Percentiles rank a stretch among this genome's conserved stretches.
phyloP scores from a whole-genome alignment of 2,797 vertebrate species.

The Selene dorsalis region DNA sequence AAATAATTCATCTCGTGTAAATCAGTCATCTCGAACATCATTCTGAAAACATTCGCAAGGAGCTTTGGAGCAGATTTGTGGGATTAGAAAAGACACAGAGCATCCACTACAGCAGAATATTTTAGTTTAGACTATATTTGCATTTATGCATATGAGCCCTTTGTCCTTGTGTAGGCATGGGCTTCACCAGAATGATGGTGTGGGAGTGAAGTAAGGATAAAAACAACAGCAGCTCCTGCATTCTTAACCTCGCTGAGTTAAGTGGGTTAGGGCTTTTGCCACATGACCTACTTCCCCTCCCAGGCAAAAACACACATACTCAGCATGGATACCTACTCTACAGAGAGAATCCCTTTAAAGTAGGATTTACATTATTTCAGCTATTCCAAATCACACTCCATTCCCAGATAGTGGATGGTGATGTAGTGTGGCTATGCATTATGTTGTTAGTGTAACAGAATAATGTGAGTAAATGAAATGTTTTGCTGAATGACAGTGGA shows the following conservation, averaged over 20 bases:
- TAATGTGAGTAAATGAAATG: neutral
- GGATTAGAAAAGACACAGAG: neutral
- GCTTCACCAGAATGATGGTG: constrained; percentile 6
- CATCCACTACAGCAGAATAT: neutral
- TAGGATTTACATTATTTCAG: constrained; percentile 53
- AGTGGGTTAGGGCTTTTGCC: constrained; percentile 76
- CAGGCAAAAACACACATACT: constrained; percentile 55
- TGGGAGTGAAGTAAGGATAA: constrained; percentile 55
- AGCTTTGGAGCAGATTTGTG: neutral
- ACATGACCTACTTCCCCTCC: constrained; percentile 72
- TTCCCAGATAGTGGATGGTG: constrained; percentile 17
- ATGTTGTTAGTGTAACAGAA: constrained; percentile 5
- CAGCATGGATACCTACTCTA: constrained; percentile 51
- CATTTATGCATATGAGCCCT: neutral
- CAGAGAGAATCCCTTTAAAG: constrained; percentile 62
- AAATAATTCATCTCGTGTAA: neutral
- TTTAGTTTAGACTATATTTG: neutral
- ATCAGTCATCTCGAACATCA: neutral
- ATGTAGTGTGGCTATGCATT: neutral
- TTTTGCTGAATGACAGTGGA: neutral
- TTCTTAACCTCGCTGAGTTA: constrained; percentile 69
- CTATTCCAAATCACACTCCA: constrained; percentile 18
- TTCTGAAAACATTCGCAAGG: neutral
- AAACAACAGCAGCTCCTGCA: constrained; percentile 69
- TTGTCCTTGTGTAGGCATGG: constrained; percentile 12